These are phyloP conservation scores for Murina feae DNA, from an alignment of 2,113 vertebrate genomes.

Conservation along the genomic window DNA sequence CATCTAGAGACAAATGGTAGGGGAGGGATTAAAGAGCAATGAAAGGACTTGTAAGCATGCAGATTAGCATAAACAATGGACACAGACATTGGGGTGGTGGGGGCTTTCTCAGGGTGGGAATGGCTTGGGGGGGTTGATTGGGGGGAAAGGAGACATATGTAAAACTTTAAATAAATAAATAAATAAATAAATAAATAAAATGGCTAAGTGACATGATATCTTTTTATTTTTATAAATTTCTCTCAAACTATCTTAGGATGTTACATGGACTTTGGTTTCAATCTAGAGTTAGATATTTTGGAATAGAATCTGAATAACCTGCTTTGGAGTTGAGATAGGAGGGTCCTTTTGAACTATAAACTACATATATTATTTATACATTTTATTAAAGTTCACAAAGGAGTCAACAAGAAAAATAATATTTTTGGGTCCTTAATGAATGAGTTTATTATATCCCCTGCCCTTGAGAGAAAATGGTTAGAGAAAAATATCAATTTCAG, in stretches of 20 bases:
- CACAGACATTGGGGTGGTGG: too few relatives aligned
- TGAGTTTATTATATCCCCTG: conserved; percentile 1
- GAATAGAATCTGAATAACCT: not conserved
- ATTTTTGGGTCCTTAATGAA: not conserved
- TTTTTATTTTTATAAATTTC: conserved; percentile 1
- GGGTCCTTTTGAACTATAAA: conserved; percentile 10
- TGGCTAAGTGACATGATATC: not conserved
- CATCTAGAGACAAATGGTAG: too few relatives aligned
- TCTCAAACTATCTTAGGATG: not conserved
- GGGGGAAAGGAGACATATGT: too few relatives aligned
- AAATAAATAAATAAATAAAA: conserved; percentile 19
- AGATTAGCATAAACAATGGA: too few relatives aligned
- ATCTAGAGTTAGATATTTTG: conserved; percentile 1
- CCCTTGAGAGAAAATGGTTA: not conserved
- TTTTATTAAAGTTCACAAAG: conserved; percentile 24
- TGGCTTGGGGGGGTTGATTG: too few relatives aligned
- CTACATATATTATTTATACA: conserved; percentile 15
- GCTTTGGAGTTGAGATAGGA: conserved; percentile 20
- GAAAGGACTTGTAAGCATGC: too few relatives aligned
- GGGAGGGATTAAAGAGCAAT: too few relatives aligned
- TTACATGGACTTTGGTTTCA: not conserved
- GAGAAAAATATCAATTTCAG: conserved; percentile 21
- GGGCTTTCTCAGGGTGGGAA: too few relatives aligned
- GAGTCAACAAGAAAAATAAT: conserved; percentile 4
- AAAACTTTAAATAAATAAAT: too few relatives aligned